Base-by-base conservation (phyloP, 2,797 vertebrate genomes). In the Gouania willdenowi region DNA sequence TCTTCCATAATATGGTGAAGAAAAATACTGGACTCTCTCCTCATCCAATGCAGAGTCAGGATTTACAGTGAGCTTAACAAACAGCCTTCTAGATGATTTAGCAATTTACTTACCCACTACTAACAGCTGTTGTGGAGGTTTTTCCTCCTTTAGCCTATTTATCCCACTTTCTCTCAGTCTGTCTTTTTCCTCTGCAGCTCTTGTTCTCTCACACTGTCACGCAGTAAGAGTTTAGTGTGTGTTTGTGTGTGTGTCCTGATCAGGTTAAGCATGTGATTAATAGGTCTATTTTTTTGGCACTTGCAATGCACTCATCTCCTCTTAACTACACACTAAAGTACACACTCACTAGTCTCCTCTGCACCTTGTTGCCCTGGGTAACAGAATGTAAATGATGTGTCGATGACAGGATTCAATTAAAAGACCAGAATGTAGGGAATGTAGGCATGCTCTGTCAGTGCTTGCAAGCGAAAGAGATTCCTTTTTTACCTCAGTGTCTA, bases 391-490 rank as follows among this genome's bases (percentile, higher is more conserved):
- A 79, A 82, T 81, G 45, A 72, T 69, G 79, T 77, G 73, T 66
- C 78, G 74, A 81, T 82, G 75, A 78, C 66, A 70, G 46, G 15
- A 81, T 71, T 79, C 70, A 79, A 79, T 79, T 78, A 78, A 59
- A 45, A 44, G 66, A 71, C 40, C 70, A 71, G 33, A 64, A 66
- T 60, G 52, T 74, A 73, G 66, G 26, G 59, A 51, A 33, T n/a
- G n/a, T n/a, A n/a, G n/a, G n/a, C n/a, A n/a, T n/a, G 51, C 59
- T 45, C 66, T 53, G 69, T 67, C 56, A 66, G 50, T 43, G 44
- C 39, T 31, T n/a, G n/a, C 41, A 45, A 17, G 15, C 42, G 58
- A 38, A 42, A 40, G 67, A 12, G 21, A 26, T 52, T 21, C 17
- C 4, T 9, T 26, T 50, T 8, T 13, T 8, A 0, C 14, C 16